Evolutionary conservation across 2,113 vertebrate genomes (phyloP), one percentile per base, ranked within the genome.

Genomic region (Leptocoma aspasia): DNA sequence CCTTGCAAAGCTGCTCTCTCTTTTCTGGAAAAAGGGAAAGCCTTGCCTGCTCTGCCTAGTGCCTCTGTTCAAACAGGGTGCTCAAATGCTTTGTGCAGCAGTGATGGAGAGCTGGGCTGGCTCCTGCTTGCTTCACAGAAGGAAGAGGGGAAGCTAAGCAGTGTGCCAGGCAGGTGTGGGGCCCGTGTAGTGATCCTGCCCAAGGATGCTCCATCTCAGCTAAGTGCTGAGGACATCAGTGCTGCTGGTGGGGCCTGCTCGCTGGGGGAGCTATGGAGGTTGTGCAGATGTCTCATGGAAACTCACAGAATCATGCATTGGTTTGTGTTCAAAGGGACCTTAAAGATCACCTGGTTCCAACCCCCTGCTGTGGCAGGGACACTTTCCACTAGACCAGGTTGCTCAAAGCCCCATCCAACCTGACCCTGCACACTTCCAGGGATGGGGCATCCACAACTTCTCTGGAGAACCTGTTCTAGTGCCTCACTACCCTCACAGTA

Each of bases 241-340:
- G 42, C 27, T 75, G 44, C 15, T 37, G 56, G 20, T 50, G 61
- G 52, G 20, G 7, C 44, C 23, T 54, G 35, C 50, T 42, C 1
- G 0, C 47, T 66, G 31, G 5, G 26, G 4, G 13, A 70, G n/a
- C 66, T 53, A 5, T 2, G 0, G 37, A 53, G 61, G 33, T 30
- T 2, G 1, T 27, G 31, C 4, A 39, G 47, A 47, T 70, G 37
- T 57, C 30, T 69, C 54, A 33, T 2, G 26, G 42, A 47, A 80
- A 59, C 59, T 37, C 56, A 83, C 41, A 35, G 71, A 54, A 28
- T 69, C 79, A 42, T 8, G 12, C 31, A 15, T 21, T 54, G 30
- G 2, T 76, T 69, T 54, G 35, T 18, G 30, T 61, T 82, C 47
- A 60, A 76, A 69, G 15, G 12, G 15, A 56, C 31, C 12, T 83